A percentile compares a stretch with the other conserved stretches of the same genome.
phyloP scores from a whole-genome alignment of 2,113 vertebrate genomes.

The Neoarius graeffei region DNA sequence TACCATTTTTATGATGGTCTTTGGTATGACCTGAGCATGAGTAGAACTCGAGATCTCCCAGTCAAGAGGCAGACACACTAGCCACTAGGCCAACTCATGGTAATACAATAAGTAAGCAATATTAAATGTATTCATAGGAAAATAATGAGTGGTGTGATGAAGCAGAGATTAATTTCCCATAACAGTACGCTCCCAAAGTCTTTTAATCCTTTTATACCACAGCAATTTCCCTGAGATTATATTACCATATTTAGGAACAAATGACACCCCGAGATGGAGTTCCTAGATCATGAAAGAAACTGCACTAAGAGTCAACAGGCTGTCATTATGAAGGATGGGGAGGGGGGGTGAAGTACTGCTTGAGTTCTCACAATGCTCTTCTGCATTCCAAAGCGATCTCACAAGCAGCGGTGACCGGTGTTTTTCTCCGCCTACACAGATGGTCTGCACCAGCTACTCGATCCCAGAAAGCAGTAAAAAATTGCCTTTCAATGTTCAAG shows the following conservation, averaged over 20 bases:
- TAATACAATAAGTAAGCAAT: neutral
- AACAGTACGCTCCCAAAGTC: neutral
- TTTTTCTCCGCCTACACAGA: no score
- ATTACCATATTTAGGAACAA: neutral
- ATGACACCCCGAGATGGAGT: constrained; percentile 70
- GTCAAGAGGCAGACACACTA: no score
- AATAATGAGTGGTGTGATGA: neutral
- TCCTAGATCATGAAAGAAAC: constrained; percentile 87
- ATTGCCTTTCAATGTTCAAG: no score
- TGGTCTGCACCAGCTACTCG: no score
- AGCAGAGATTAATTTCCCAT: neutral
- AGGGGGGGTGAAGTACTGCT: constrained; percentile 72
- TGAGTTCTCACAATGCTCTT: constrained; percentile 74
- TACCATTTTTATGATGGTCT: no score
- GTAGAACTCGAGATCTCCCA: no score
- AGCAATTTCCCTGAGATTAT: neutral
- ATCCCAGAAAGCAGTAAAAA: no score
- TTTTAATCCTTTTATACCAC: neutral
- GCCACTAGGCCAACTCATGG: no score
- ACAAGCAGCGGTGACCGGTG: no score
- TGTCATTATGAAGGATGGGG: constrained; percentile 87
- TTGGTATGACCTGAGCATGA: no score
- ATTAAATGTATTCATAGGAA: no score
- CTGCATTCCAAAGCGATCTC: constrained; percentile 67
- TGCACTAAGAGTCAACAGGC: constrained; percentile 92